Conservation (phyloP, 2,888 invertebrate species). For the Meteorus cinctellus region DNA sequence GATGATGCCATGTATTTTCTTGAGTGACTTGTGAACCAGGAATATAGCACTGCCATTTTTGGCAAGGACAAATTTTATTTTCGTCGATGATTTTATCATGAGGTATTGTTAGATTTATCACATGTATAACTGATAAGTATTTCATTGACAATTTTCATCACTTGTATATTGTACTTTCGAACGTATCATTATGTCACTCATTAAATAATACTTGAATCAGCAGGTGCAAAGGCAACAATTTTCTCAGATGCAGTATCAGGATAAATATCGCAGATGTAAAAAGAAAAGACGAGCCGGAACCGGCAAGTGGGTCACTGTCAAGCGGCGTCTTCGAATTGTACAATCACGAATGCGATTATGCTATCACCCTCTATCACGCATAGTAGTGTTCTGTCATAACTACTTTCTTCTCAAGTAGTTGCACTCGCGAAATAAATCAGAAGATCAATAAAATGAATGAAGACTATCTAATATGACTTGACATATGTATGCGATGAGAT, state of each 20-base stretch:
- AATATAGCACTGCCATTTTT: not conserved
- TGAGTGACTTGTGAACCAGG: not conserved
- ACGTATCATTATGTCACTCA: not conserved
- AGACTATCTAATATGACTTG: not conserved
- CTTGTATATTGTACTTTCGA: not conserved
- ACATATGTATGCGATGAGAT: not conserved
- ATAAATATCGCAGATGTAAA: not conserved
- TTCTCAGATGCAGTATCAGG: not conserved
- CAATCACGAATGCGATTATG: slow-evolving; percentile 13
- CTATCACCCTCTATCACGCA: not conserved
- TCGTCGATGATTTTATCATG: not conserved
- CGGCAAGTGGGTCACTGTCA: slow-evolving; percentile 68
- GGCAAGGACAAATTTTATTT: slow-evolving; percentile 3
- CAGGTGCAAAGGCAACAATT: slow-evolving; percentile 10
- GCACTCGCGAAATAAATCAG: not conserved
- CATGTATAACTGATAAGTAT: not conserved
- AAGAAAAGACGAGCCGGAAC: slow-evolving; percentile 52
- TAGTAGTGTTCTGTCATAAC: not conserved
- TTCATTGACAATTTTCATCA: not conserved
- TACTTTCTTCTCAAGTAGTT: not conserved
- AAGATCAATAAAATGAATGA: not conserved
- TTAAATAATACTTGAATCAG: not conserved
- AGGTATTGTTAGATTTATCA: not conserved
- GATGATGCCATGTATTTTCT: not conserved
- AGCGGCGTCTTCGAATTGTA: slow-evolving; percentile 28